These are phyloP conservation scores for Pitangus sulphuratus DNA, from an alignment of 2,797 vertebrate species.

Conservation along the genomic window DNA sequence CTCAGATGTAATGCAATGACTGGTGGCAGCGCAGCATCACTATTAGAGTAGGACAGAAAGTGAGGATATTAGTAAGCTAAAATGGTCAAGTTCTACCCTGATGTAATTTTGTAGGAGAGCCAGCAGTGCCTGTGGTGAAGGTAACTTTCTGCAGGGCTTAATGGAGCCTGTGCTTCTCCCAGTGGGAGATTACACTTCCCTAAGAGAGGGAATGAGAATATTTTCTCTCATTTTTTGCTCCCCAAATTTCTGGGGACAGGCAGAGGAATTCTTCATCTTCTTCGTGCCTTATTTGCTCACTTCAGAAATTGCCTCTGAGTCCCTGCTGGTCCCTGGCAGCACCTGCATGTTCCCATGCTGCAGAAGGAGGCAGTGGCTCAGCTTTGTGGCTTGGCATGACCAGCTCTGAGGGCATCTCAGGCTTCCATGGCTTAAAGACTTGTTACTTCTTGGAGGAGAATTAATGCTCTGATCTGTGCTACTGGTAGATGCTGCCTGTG, in stretches of 20 bases:
- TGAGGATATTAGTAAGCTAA: background rate
- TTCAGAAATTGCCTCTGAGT: background rate
- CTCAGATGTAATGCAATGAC: background rate
- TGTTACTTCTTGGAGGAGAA: background rate
- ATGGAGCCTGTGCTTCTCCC: background rate
- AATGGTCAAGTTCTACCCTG: background rate
- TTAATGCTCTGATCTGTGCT: background rate
- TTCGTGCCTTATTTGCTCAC: background rate
- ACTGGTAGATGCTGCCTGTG: background rate
- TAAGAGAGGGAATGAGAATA: background rate
- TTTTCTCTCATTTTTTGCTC: background rate
- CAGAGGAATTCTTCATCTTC: background rate
- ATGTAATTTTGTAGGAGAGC: background rate
- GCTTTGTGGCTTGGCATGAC: background rate
- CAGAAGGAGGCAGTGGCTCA: background rate
- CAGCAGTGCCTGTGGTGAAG: background rate
- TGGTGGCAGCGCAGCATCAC: background rate
- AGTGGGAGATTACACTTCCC: background rate
- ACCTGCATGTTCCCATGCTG: background rate
- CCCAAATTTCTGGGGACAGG: background rate
- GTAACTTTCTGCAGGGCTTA: background rate
- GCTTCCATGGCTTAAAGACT: background rate
- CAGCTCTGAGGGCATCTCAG: background rate
- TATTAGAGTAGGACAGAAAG: background rate
- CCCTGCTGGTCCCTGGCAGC: background rate